Evolutionary conservation across 2,888 invertebrate genomes (phyloP), one percentile per base, ranked within the genome.

Genomic region (Phorcus lineatus): DNA sequence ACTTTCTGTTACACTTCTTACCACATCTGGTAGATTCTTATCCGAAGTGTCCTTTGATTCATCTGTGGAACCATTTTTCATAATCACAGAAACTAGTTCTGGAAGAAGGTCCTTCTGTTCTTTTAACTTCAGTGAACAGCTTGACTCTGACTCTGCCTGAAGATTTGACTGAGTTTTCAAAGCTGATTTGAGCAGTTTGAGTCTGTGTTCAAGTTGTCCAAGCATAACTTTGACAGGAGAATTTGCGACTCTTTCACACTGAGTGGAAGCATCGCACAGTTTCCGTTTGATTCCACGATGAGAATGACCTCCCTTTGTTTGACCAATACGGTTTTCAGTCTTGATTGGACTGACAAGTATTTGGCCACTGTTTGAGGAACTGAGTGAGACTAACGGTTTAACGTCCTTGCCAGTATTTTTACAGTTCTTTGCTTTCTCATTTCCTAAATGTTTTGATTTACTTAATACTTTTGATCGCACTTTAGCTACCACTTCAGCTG

Each of bases 141-240:
- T 62, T 2, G 24, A 24, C 17, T 24, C 62, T 2, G 62, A 17
- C 28, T 62, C 62, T 11, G 24, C 28, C 13, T 62, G 62, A 62
- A 62, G 28, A 16, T 28, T 28, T 28, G 24, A 28, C 19, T 70
- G 70, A 36, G 28, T 70, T n/a, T n/a, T 31, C 17, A 70, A 36
- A n/a, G 70, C 70, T n/a, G 70, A 70, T 36, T 70, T 70, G n/a
- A 70, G 70, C 36, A 70, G 70, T 36, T 70, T 70, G 2, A 70
- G 19, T 19, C 40, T 70, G 17, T 70, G 70, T 40, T 70, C 70
- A 31, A 70, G 40, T n/a, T 70, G 70, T 31, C 40, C 70, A 17
- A 70, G 36, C 31, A 70, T 40, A 4, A 36, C 36, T 36, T 70
- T 70, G 40, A 70, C 70, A 0, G 40, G 70, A 28, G 62, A 62